Base-by-base conservation (phyloP, 2,888 invertebrate species). In the Lasioglossum marginatum region DNA sequence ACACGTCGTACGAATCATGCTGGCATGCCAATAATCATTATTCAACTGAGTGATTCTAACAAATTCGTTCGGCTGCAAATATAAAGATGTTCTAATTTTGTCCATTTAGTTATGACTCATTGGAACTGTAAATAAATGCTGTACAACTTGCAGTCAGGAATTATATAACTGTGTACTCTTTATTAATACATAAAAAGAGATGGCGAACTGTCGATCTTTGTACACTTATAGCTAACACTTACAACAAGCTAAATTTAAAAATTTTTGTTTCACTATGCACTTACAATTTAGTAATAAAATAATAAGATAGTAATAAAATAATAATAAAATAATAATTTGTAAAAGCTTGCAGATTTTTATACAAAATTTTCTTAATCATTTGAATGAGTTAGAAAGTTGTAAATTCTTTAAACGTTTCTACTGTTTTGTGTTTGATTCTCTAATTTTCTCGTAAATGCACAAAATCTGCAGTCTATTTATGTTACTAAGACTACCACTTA, bases 1-100 rank as follows among this genome's bases (percentile, higher is more conserved):
- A 31, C 76, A 84, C 77, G 82, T 83, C 87, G 72, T 78, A 68
- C 80, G 86, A 84, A 87, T 86, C 82, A 81, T 27, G 80, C 85
- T 85, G 72, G 71, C 68, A 76, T 73, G 52, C 57, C 83, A 80
- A 88, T 87, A 85, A 79, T 72, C 70, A 66, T 37, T 37, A 72
- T 86, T 78, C 78, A 40, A 80, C 80, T 27, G 19, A 70, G 78
- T 70, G 73, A 10, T 23, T 52, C 8, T 52, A 10, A 52, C 2
- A 23, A 2, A 3, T 57, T 57, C n/a, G 8, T 57, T 12, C 57
- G n/a, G 1, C n/a, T 12, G 4, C n/a, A 57, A 12, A 57, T n/a
- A n/a, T 12, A 52, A 52, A n/a, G 8, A n/a, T 4, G n/a, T 12
- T n/a, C 12, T 12, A 4, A 57, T 12, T 12, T 57, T 57, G n/a